Conservation (phyloP, 30 jellyfish, hydroid and myxozoan species). For the Cassiopea xamachana region DNA sequence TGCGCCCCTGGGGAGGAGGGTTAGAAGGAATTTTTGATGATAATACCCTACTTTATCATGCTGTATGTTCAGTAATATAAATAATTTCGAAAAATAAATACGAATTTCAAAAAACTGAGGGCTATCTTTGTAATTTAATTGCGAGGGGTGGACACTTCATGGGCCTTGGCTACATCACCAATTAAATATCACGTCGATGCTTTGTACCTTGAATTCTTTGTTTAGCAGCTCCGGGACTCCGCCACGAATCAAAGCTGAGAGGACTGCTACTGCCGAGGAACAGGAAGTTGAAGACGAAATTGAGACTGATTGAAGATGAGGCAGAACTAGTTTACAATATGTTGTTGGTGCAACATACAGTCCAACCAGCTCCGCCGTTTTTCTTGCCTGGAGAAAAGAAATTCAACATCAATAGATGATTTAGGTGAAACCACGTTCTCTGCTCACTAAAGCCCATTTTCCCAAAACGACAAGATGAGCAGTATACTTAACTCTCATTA, state of each 20-base stretch:
- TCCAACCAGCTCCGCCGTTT: slow-evolving; percentile 82
- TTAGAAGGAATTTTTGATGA: too few relatives aligned
- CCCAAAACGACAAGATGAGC: too few relatives aligned
- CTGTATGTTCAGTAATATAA: too few relatives aligned
- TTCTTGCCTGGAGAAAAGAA: slow-evolving; percentile 43
- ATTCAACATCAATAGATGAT: neutral
- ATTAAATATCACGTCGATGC: neutral
- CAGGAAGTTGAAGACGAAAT: slow-evolving; percentile 59
- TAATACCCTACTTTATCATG: too few relatives aligned
- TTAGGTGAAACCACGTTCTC: too few relatives aligned
- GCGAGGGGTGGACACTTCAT: neutral
- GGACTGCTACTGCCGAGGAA: slow-evolving; percentile 67
- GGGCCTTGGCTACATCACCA: neutral
- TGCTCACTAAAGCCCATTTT: too few relatives aligned
- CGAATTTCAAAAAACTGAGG: too few relatives aligned
- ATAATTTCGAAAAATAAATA: too few relatives aligned
- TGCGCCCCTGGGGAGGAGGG: too few relatives aligned
- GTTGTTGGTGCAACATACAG: slow-evolving; percentile 87
- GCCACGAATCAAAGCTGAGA: slow-evolving; percentile 73
- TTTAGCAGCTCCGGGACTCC: slow-evolving; percentile 68
- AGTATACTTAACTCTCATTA: too few relatives aligned
- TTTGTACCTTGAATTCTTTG: slow-evolving; percentile 65
- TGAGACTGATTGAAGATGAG: slow-evolving; percentile 66
- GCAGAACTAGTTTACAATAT: slow-evolving; percentile 67
- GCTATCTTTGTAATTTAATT: too few relatives aligned